Conservation (phyloP, 2,113 vertebrate genomes). For the Engystomops pustulosus region DNA sequence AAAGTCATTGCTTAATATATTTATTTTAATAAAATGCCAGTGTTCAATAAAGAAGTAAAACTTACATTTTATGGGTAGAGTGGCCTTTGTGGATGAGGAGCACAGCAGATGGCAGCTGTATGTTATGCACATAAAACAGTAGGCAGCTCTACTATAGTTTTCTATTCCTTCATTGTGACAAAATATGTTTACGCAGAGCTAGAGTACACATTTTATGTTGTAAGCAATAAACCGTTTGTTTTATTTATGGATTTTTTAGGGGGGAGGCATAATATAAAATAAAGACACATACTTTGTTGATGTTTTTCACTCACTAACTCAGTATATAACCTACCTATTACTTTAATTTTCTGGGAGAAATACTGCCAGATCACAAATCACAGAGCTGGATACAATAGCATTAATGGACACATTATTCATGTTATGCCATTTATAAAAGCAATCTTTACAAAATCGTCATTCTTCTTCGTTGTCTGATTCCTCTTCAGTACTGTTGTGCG, state of each 20-base stretch:
- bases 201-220: background rate
- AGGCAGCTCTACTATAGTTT: conserved; percentile 30
- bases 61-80: conserved; percentile 16
- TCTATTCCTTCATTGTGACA: conserved; percentile 11
- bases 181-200: conserved; percentile 21
- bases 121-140: conserved; percentile 41
- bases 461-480: too few relatives aligned
- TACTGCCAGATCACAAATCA: too few relatives aligned
- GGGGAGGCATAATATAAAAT: background rate
- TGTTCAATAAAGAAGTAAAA: conserved; percentile 16
- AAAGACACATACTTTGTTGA: background rate
- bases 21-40: conserved; percentile 11
- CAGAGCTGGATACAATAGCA: too few relatives aligned
- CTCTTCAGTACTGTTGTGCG: too few relatives aligned
- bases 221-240: conserved; percentile 23
- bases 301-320: too few relatives aligned
- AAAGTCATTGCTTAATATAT: conserved; percentile 19
- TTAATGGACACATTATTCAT: too few relatives aligned
- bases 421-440: too few relatives aligned
- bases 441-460: too few relatives aligned
- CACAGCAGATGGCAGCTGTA: conserved; percentile 42
- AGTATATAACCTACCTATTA: too few relatives aligned
- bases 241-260: background rate
- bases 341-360: too few relatives aligned
- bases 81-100: conserved; percentile 33